A percentile compares a stretch with the other conserved stretches of the same genome.
phyloP scores from a whole-genome alignment of 2,888 invertebrate species.

The Acanthococcus lagerstroemiae region DNA sequence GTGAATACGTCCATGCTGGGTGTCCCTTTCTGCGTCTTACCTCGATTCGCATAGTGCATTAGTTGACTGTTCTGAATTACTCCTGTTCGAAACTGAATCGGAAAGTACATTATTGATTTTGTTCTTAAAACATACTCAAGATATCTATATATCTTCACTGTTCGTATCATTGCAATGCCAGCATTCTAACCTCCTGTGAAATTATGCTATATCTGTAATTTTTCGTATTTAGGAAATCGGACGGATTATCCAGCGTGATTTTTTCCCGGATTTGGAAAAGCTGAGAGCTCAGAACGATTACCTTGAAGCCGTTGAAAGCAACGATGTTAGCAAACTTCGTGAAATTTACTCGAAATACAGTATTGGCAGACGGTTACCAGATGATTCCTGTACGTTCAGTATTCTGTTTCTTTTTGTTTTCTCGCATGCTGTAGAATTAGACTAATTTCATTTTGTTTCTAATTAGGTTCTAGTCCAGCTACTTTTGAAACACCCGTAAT shows the following conservation, averaged over 20 bases:
- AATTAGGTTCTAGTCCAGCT: slow-evolving; percentile 63
- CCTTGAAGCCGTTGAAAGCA: slow-evolving; percentile 79
- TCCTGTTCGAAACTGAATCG: too few relatives aligned
- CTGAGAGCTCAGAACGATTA: slow-evolving; percentile 86
- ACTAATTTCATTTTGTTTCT: neutral
- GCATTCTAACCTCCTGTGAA: too few relatives aligned
- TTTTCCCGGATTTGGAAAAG: slow-evolving; percentile 90
- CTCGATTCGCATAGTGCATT: too few relatives aligned
- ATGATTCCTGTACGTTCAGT: slow-evolving; percentile 52
- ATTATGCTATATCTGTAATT: too few relatives aligned
- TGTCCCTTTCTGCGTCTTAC: too few relatives aligned
- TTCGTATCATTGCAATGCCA: too few relatives aligned
- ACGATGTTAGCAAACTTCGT: slow-evolving; percentile 75
- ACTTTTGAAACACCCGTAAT: slow-evolving; percentile 80
- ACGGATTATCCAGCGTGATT: slow-evolving; percentile 92
- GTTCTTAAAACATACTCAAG: too few relatives aligned
- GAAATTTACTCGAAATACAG: slow-evolving; percentile 82
- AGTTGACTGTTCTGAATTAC: too few relatives aligned
- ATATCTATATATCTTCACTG: too few relatives aligned
- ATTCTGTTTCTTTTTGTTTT: neutral
- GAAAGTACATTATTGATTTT: too few relatives aligned
- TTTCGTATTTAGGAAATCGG: slow-evolving; percentile 59
- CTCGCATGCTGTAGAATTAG: neutral
- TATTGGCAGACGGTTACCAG: slow-evolving; percentile 51
- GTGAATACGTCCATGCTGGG: too few relatives aligned